Evolutionary conservation across 2,113 vertebrate genomes (phyloP), one percentile per base, ranked within the genome.

Genomic region (Hepsetus odoe): DNA sequence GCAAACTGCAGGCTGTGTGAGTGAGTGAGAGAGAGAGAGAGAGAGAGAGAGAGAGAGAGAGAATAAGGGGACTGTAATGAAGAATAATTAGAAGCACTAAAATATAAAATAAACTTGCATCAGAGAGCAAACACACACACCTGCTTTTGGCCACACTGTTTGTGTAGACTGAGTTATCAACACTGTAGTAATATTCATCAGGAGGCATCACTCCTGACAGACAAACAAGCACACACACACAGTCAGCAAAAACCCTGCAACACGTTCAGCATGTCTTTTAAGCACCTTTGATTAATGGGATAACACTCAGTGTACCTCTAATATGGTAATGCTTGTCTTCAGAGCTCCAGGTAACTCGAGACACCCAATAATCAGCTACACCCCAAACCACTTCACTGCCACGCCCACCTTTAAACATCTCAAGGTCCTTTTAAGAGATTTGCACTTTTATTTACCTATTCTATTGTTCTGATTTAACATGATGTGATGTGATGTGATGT

Each of bases 311-410:
- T 59, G 80, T 84, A 98, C 98, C 95, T 83, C 79, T 89, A 74
- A 99, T 90, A 82, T 98, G 94, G 85, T 95, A 99, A 66, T 88
- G 85, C 40, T 92, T 86, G 33, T 97, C 95, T 20, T 88, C 85
- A 0, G 91, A 62, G 1, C 84, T 93, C 96, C 95, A 98, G 42
- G 88, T 92, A 7, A 93, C 96, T 42, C 96, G 93, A 80, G 96
- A 99, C 83, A 95, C 94, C 97, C 97, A 99, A 79, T 97, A 99
- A 83, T 92, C 94, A 5, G 97, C 96, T 80, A 98, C 92, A 0
- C 95, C 93, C 9, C 83, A 85, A 59, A 98, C 91, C 86, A 99
- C 93, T 2, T 94, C 85, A 88, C 94, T 96, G 86, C 96, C 97
- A 0, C 85, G 91, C 0, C 90, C 92, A 38, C 93, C 92, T 44